phyloP scores from a whole-genome alignment of 2,113 vertebrate species.

The Gallinago jamesoni region DNA sequence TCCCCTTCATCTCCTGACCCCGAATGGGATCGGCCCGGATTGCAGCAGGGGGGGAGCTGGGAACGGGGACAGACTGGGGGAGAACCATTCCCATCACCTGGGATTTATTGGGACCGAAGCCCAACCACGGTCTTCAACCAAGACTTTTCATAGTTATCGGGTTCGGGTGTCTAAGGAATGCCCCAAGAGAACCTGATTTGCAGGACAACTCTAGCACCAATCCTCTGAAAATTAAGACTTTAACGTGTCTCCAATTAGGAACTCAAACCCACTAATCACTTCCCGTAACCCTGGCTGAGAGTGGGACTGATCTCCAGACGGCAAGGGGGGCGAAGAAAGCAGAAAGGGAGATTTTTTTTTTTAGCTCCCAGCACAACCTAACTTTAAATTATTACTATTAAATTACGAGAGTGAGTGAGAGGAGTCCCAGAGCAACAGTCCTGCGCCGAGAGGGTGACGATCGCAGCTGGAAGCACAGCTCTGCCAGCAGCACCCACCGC shows the following conservation, averaged over 20 bases:
- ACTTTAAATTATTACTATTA: not conserved
- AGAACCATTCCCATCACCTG: not conserved
- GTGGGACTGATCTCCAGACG: not conserved
- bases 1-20: not conserved
- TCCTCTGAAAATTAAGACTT: conserved; percentile 35
- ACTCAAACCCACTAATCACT: not conserved
- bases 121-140: not conserved
- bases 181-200: not conserved
- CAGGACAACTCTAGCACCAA: conserved; percentile 33
- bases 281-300: not conserved
- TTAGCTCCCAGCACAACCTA: not conserved
- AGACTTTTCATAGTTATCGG: not conserved
- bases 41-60: not conserved
- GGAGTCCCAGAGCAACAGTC: not conserved
- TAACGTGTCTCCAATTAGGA: not conserved
- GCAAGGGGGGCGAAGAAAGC: not conserved
- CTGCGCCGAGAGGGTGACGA: rapidly evolving
- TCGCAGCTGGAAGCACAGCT: not conserved
- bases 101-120: not conserved
- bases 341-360: not conserved
- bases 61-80: not conserved
- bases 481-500: not conserved
- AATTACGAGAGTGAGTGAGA: not conserved
- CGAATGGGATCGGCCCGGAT: rapidly evolving
- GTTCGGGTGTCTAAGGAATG: not conserved